Base-by-base conservation (phyloP, 2,888 invertebrate species). In the Aporophyla nigra region DNA sequence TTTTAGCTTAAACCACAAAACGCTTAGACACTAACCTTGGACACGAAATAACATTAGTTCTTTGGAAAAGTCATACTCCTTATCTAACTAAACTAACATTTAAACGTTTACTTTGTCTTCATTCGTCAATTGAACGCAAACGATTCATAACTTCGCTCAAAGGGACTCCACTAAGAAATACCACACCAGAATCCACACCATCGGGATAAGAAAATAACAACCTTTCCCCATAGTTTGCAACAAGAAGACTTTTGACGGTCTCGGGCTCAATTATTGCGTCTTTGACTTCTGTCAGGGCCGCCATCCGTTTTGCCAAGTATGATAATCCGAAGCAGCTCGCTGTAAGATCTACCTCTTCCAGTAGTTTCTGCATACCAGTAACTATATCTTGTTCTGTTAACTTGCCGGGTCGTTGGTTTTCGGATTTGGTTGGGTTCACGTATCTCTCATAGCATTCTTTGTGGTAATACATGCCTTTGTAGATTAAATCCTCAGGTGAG, bases 111-210 rank as follows among this genome's bases (percentile, higher is more conserved):
- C 46, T 46, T 61, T 21, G 46, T 61, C 16, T 63, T 46, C 43
- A 33, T 66, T 4, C 33, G 21, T 67, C 0, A 46, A 61, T n/a
- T 83, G 9, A 51, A 59, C 33, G 54, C 43, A 78, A 71, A 14
- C 84, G 80, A 46, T 46, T 56, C 62, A 84, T 79, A n/a, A 54
- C 58, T 49, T 80, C 71, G 40, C 43, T 59, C 24, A 80, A 54
- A n/a, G 71, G 49, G 5, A 80, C 71, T 14, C 59, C 68, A 59
- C 84, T 80, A 12, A 78, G n/a, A 16, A 83, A 84, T 43, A 80
- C 63, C 33, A 78, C 84, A 54, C 80, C 63, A 0, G 68, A 80
- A 0, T 68, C 63, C 14, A 65, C 33, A 3, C 71, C 79, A n/a
- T 24, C 16, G 1, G 84, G 80, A 27, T 83, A 71, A 0, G 71